A percentile compares a stretch with the other conserved stretches of the same genome.
Evolutionary conservation across 2,888 invertebrate species (phyloP).

Genomic region (Lepidochitona cinerea): DNA sequence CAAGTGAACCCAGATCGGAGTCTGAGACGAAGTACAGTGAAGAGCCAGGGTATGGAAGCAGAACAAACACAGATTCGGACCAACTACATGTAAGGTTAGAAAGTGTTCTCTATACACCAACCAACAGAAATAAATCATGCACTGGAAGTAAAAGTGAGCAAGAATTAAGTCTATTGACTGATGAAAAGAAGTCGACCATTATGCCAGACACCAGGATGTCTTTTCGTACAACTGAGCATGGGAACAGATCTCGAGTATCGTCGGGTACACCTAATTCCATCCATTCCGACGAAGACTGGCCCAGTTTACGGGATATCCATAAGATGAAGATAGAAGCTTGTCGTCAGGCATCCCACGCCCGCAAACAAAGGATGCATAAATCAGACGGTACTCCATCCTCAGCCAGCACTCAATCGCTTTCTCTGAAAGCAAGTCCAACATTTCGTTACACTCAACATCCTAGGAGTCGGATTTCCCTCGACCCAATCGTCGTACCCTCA

Average conservation of each 20-base stretch:
- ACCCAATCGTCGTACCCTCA: conserved; percentile 40
- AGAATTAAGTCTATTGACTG: background rate
- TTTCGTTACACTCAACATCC: conserved; percentile 33
- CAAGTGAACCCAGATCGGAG: background rate
- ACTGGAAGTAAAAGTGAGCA: background rate
- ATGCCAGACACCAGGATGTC: conserved; percentile 35
- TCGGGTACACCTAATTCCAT: conserved; percentile 25
- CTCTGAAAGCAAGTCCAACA: conserved; percentile 20
- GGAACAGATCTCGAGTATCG: conserved; percentile 14
- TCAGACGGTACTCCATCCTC: conserved; percentile 16
- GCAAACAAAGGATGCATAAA: background rate
- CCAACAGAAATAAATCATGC: background rate
- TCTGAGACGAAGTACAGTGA: background rate
- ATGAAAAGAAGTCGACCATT: background rate
- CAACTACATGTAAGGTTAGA: background rate
- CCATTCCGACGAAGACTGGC: conserved; percentile 28
- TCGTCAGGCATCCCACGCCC: background rate
- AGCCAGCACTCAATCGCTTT: conserved; percentile 21
- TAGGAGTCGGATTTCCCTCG: conserved; percentile 14
- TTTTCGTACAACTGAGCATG: conserved; percentile 29
- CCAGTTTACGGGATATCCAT: conserved; percentile 26
- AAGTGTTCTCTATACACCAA: background rate
- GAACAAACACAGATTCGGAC: background rate
- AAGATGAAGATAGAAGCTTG: conserved; percentile 7
- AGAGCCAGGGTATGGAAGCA: background rate